These are phyloP conservation scores for Dipodomys stephensi DNA, from an alignment of 2,113 vertebrate genomes.

Conservation along the genomic window DNA sequence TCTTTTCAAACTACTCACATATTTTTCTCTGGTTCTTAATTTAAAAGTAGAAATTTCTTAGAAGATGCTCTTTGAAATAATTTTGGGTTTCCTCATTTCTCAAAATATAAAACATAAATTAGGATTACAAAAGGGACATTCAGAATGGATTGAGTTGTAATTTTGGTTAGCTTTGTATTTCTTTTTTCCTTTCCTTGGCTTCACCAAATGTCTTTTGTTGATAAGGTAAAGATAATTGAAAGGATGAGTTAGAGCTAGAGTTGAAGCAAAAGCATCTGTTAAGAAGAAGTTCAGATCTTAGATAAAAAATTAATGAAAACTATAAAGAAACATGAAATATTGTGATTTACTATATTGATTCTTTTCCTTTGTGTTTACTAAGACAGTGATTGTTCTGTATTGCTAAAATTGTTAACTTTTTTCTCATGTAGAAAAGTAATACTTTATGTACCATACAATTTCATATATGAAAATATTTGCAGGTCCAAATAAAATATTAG, in stretches of 20 bases:
- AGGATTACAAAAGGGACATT: constrained; percentile 45
- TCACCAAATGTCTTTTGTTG: constrained; percentile 39
- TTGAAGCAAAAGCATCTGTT: constrained; percentile 50
- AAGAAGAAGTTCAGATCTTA: constrained; percentile 66
- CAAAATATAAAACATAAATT: constrained; percentile 44
- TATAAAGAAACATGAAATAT: constrained; percentile 43
- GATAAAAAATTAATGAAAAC: constrained; percentile 68
- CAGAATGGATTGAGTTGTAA: constrained; percentile 18
- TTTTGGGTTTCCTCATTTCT: not conserved
- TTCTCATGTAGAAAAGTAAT: constrained; percentile 35
- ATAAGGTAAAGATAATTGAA: constrained; percentile 68
- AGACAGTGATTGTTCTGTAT: constrained; percentile 11
- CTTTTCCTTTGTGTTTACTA: constrained; percentile 58
- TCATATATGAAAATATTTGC: constrained; percentile 31
- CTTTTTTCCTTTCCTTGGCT: constrained; percentile 9
- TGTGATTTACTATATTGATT: constrained; percentile 59
- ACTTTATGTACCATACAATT: not conserved
- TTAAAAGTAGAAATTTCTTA: not conserved
- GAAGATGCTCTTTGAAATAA: not conserved
- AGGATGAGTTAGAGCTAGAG: not conserved
- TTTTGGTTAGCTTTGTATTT: not conserved
- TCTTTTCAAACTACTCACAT: constrained; percentile 7
- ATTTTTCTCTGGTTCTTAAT: not conserved
- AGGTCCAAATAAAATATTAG: constrained; percentile 32
- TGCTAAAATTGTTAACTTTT: constrained; percentile 42